phyloP scores from a whole-genome alignment of 2,888 invertebrate species.

The Papilio demoleus region DNA sequence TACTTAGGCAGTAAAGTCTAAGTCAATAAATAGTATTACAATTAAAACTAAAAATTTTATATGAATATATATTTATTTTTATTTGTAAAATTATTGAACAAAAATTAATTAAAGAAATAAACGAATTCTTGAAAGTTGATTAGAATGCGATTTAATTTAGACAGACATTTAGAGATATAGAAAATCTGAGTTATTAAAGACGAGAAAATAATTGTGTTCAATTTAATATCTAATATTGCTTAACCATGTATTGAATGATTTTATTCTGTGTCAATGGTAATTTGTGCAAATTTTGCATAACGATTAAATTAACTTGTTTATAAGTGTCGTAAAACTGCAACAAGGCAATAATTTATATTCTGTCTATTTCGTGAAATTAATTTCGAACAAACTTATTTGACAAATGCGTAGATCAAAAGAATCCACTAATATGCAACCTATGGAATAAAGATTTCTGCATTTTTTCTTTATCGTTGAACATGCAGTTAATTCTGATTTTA shows the following conservation, averaged over 20 bases:
- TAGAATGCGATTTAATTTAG: slow-evolving; percentile 34
- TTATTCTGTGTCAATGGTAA: neutral
- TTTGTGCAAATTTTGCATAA: neutral
- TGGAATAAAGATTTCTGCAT: no score
- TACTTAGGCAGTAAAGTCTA: no score
- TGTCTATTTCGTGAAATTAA: neutral
- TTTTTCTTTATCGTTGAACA: no score
- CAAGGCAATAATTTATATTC: neutral
- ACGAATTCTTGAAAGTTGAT: slow-evolving; percentile 12
- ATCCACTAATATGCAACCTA: neutral
- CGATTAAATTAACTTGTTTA: neutral
- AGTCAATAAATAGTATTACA: no score
- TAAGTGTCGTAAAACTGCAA: neutral
- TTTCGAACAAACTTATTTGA: neutral
- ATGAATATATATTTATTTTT: no score
- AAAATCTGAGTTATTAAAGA: no score
- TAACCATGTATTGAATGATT: no score
- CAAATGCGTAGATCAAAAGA: neutral
- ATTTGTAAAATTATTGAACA: no score
- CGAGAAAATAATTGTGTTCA: no score
- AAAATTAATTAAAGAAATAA: neutral
- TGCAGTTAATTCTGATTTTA: no score
- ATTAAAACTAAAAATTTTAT: no score
- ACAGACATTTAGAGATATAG: no score
- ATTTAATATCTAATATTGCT: neutral